Base-by-base conservation (phyloP, 2,797 vertebrate species). In the Merluccius polli region DNA sequence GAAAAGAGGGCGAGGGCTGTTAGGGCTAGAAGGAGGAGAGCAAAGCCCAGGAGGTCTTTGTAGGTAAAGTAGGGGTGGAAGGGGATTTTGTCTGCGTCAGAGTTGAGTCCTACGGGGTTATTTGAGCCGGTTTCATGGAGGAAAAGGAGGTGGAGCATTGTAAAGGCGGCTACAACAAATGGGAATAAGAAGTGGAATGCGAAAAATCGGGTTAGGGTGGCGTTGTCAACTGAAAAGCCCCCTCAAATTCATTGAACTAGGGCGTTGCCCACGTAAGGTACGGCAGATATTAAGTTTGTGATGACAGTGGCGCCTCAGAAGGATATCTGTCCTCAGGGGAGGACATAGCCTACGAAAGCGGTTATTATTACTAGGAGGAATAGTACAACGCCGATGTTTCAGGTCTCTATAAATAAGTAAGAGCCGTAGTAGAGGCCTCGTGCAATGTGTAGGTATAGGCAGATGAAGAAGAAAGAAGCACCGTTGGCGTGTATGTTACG, bases 271-370 rank as follows among this genome's bases (percentile, higher is more conserved):
- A 87, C 1, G 0, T 85, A 89, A 0, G 85, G 87, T 0, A 90
- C 29, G 0, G 89, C 90, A 0, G 85, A 92, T 0, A 91, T 18
- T 0, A 92, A 70, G 0, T 91, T 90, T 0, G 91, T 93, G 0
- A 92, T 92, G 0, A 90, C 84, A 0, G 88, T 91, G 0, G 88
- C 89, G 0, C 90, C 92, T 82, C 91, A 93, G 0, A 94, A 92
- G 0, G 87, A 89, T 18, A 91, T 92, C 52, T 92, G 86, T 0
- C 87, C 86, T 79, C 90, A 92, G 0, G 87, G 89, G 0, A 91
- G 48, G 0, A 93, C 83, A 0, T 89, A 94, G 0, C 93, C 91
- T 0, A 93, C 80, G 0, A 94, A 94, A 0, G 93, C 91, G 0
- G 92, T 93, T 0, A 80, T 84, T 63, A 91, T 93, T 0, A 83